Conservation (phyloP, 1,140 invertebrate species). For the Drosophila paulistorum region DNA sequence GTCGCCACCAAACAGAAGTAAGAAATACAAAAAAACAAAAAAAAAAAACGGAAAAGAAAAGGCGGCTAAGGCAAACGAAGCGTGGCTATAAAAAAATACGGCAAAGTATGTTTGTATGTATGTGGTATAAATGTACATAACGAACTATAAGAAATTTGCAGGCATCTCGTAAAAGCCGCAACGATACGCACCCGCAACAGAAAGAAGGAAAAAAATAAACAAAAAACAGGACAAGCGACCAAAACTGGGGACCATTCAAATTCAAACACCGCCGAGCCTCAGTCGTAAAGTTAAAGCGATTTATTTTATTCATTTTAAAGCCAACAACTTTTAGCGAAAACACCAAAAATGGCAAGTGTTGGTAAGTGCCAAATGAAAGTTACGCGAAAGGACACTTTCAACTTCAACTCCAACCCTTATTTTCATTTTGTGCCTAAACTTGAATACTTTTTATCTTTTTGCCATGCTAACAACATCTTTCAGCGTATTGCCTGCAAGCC, state of each 20-base stretch:
- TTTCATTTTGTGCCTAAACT: background rate
- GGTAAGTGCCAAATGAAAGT: constrained; percentile 48
- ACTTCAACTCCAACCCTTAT: constrained; percentile 29
- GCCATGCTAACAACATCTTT: background rate
- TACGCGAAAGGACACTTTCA: constrained; percentile 64
- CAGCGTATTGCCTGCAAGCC: constrained; percentile 55
- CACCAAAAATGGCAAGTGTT: constrained; percentile 11
- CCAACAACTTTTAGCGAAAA: constrained; percentile 39
- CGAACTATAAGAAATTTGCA: constrained; percentile 27
- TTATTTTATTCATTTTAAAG: constrained; percentile 60
- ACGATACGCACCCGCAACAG: constrained; percentile 3
- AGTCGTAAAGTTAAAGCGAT: constrained; percentile 74
- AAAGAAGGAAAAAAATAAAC: background rate
- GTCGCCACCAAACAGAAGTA: constrained; percentile 30
- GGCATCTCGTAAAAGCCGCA: constrained; percentile 46
- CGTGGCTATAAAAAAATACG: constrained; percentile 53
- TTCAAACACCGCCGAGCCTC: constrained; percentile 49
- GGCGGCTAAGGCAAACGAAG: constrained; percentile 50
- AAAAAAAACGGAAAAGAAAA: constrained; percentile 23
- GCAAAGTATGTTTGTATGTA: constrained; percentile 21
- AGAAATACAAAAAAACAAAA: constrained; percentile 6
- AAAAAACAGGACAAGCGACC: constrained; percentile 26
- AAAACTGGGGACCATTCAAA: constrained; percentile 44
- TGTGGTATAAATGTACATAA: constrained; percentile 5
- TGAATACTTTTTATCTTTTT: background rate